phyloP scores from a whole-genome alignment of 2,888 invertebrate species.

The Nephrotoma appendiculata region DNA sequence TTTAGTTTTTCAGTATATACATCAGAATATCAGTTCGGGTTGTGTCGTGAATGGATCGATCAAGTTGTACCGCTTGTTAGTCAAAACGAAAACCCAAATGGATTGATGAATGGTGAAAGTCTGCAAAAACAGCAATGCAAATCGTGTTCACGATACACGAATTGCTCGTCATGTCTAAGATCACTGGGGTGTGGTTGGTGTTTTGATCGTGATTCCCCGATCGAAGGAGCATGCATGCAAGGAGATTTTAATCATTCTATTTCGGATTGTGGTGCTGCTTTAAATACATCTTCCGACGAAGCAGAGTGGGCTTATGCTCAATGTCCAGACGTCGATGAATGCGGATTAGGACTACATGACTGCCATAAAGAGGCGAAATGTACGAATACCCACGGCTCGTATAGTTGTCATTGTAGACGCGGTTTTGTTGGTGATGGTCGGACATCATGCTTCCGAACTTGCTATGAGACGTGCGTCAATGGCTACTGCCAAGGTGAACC shows the following conservation, averaged over 20 bases:
- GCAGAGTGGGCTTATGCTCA: conserved; percentile 83
- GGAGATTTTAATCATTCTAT: conserved; percentile 75
- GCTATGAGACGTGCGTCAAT: conserved; percentile 66
- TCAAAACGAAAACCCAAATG: background rate
- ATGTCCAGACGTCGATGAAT: conserved; percentile 90
- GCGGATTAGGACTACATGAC: conserved; percentile 71
- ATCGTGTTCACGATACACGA: conserved; percentile 57
- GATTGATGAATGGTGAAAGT: conserved; percentile 19
- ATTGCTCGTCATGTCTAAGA: conserved; percentile 66
- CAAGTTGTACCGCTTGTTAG: conserved; percentile 43
- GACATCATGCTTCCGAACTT: conserved; percentile 67
- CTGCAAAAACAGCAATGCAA: conserved; percentile 54
- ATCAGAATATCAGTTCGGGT: conserved; percentile 83
- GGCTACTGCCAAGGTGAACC: conserved; percentile 75
- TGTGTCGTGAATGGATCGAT: conserved; percentile 88
- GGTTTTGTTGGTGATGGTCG: conserved; percentile 83
- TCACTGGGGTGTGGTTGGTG: conserved; percentile 92
- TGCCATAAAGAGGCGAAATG: conserved; percentile 87
- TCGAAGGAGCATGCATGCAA: conserved; percentile 69
- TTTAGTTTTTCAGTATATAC: conserved; percentile 94
- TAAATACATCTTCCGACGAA: conserved; percentile 46
- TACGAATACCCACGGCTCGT: conserved; percentile 82
- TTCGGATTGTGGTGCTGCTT: conserved; percentile 49
- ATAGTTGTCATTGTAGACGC: conserved; percentile 73
- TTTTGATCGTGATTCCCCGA: conserved; percentile 75